Conservation (phyloP, 2,113 vertebrate species). For the Lates calcarifer region DNA sequence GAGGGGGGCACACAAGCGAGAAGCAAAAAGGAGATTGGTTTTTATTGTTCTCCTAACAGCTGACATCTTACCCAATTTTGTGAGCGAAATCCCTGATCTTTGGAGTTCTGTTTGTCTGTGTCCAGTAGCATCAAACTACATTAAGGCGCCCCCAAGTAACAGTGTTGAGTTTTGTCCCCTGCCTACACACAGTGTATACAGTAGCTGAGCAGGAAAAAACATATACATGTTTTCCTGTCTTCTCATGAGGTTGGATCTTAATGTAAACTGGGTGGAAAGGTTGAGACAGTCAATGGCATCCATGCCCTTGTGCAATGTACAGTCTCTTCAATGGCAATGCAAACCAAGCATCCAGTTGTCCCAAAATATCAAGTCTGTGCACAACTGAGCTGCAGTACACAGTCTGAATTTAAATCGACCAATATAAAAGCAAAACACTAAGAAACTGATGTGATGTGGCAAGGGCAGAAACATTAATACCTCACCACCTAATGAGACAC, state of each 20-base stretch:
- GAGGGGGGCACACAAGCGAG: slow-evolving; percentile 37
- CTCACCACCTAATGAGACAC: slow-evolving; percentile 17
- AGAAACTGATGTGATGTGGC: neutral
- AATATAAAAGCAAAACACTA: neutral
- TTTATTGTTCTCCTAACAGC: slow-evolving; percentile 61
- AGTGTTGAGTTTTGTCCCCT: neutral
- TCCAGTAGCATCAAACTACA: slow-evolving; percentile 25
- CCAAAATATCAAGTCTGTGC: neutral
- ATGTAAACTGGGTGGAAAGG: neutral
- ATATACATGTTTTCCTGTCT: neutral
- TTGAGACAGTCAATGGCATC: neutral
- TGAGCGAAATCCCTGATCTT: slow-evolving; percentile 56
- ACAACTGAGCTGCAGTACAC: neutral
- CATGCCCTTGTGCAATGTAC: neutral
- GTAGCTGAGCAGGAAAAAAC: neutral
- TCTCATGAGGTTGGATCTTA: slow-evolving; percentile 3
- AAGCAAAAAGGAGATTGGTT: slow-evolving; percentile 59
- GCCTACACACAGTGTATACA: neutral
- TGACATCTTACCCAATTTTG: slow-evolving; percentile 51
- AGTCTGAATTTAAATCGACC: slow-evolving; percentile 1
- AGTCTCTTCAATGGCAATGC: neutral
- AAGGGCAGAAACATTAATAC: neutral
- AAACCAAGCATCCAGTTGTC: neutral
- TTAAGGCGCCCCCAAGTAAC: neutral
- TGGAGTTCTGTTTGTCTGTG: slow-evolving; percentile 25